Base-by-base conservation (phyloP, 1,140 invertebrate species). In the Hyles euphorbiae region DNA sequence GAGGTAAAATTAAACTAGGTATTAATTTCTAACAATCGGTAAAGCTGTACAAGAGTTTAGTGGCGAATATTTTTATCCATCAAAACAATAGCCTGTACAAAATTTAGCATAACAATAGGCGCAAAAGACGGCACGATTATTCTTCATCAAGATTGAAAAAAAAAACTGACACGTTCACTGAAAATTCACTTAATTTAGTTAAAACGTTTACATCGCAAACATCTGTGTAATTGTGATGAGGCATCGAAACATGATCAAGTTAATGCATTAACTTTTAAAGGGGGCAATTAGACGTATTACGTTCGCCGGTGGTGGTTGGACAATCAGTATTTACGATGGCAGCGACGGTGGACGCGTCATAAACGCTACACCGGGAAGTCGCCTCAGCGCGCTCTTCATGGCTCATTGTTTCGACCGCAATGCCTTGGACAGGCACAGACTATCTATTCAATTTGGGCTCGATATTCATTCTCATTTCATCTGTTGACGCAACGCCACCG, bases 251-350 rank as follows among this genome's bases (percentile, higher is more conserved):
- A 71, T 70, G 72, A 81, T 77, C 74, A 78, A 70, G 55, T 76
- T 78, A 81, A 81, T 81, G 69, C 73, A 82, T 81, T 74, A 74
- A 72, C 70, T 78, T 81, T 81, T 72, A 79, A 78, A 73, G 78
- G 66, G 70, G 70, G 76, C 76, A 78, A 81, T 81, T 78, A 83
- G 72, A 61, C 65, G 68, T 81, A 83, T 81, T 74, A 73, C 60
- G 54, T 75, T 65, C 60, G 59, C 60, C 54, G 64, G 64, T 58
- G 65, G 68, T 63, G 68, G 69, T 66, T 68, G 63, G 66, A 60
- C 78, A 83, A 81, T 78, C 74, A 74, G 69, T 74, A 79, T 78
- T 81, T 78, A 79, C 73, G 70, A 74, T 72, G 67, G 69, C 60
- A 61, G 62, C 65, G 53, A 67, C 58, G 68, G 59, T 60, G 65